These are phyloP conservation scores for Gymnoscopelus microlampas DNA, from an alignment of 2,797 vertebrate genomes.

Conservation along the genomic window DNA sequence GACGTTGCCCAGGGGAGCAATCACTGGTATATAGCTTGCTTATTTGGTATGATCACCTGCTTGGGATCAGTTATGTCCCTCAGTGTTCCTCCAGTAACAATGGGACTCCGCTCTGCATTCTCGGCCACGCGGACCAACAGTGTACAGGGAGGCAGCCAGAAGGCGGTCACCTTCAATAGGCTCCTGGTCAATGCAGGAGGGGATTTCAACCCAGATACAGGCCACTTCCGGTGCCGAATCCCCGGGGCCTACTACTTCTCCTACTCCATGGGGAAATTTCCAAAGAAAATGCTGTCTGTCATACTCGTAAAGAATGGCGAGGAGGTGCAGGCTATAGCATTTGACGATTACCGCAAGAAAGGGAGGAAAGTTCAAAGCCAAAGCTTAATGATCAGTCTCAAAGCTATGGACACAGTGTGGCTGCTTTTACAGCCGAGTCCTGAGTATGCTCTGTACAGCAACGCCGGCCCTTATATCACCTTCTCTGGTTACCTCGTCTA, in stretches of 20 bases:
- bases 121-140: constrained; percentile 81
- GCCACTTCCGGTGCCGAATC: constrained; percentile 80
- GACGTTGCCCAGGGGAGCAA: constrained; percentile 57
- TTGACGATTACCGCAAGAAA: constrained; percentile 79
- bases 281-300: constrained; percentile 83
- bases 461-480: constrained; percentile 81
- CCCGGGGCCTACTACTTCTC: constrained; percentile 84
- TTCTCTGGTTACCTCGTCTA: constrained; percentile 85
- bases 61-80: constrained; percentile 53
- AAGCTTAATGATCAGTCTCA: constrained; percentile 80
- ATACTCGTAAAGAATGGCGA: constrained; percentile 83
- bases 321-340: constrained; percentile 84
- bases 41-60: constrained; percentile 57
- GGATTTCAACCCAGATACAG: constrained; percentile 81
- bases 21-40: constrained; percentile 45
- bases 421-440: constrained; percentile 77
- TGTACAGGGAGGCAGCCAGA: constrained; percentile 76
- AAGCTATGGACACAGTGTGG: constrained; percentile 81
- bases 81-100: constrained; percentile 43
- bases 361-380: constrained; percentile 84
- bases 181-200: constrained; percentile 80
- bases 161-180: constrained; percentile 79
- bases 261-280: constrained; percentile 83
- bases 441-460: constrained; percentile 84
- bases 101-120: constrained; percentile 79